Conservation (phyloP, 1,140 invertebrate genomes). For the Drosophila carrolli region DNA sequence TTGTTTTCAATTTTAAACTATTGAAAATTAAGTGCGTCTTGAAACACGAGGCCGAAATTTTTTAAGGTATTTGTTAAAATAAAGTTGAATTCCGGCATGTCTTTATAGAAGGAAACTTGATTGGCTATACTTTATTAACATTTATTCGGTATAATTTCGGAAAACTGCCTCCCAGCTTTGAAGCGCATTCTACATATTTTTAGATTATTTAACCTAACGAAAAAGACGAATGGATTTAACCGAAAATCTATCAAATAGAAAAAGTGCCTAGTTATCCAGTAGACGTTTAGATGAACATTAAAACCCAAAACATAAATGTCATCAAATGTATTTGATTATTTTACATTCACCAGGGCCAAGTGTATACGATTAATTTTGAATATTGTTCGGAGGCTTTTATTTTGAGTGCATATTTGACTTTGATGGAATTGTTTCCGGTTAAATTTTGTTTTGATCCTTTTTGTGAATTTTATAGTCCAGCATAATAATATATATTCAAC, state of each 20-base stretch:
- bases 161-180: not conserved
- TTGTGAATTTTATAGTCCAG: conserved; percentile 40
- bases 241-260: conserved; percentile 47
- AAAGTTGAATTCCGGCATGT: too few relatives aligned
- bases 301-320: not conserved
- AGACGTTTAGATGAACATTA: conserved; percentile 41
- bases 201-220: not conserved
- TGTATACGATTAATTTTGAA: conserved; percentile 53
- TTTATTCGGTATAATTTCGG: too few relatives aligned
- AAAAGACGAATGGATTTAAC: not conserved
- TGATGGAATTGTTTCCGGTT: conserved; percentile 2
- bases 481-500: conserved; percentile 21
- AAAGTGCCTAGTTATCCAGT: conserved; percentile 72
- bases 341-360: conserved; percentile 26
- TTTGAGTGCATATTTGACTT: conserved; percentile 16
- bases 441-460: conserved; percentile 19
- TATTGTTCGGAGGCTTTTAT: not conserved
- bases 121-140: too few relatives aligned
- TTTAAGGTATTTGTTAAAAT: not conserved
- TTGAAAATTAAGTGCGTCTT: not conserved
- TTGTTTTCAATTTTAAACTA: not conserved
- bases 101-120: too few relatives aligned
- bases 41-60: too few relatives aligned
- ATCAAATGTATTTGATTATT: conserved; percentile 12
- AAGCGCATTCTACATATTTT: not conserved